phyloP scores from a whole-genome alignment of 2,113 vertebrate species.

The Thunnus maccoyii region DNA sequence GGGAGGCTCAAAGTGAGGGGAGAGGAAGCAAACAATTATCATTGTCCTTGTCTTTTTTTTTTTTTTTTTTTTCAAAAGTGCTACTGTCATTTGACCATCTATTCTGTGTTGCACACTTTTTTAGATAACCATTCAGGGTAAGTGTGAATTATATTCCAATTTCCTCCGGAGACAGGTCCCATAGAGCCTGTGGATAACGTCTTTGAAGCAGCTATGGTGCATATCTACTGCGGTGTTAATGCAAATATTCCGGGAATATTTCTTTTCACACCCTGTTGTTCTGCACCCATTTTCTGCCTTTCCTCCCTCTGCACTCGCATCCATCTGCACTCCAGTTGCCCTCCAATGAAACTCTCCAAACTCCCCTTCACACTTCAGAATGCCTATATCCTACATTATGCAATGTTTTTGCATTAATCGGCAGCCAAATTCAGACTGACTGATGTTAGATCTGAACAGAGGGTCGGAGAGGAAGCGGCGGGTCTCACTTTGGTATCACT shows the following conservation, averaged over 20 bases:
- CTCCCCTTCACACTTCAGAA: constrained; percentile 34
- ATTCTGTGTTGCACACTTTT: not conserved
- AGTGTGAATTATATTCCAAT: constrained; percentile 48
- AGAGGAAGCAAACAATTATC: constrained; percentile 26
- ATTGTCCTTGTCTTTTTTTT: not conserved
- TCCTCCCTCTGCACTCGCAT: constrained; percentile 16
- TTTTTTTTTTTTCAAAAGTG: constrained; percentile 13
- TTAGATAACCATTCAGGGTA: constrained; percentile 19
- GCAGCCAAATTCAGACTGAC: constrained; percentile 36
- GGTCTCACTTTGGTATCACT: constrained; percentile 15
- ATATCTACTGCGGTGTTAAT: constrained; percentile 24
- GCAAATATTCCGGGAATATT: constrained; percentile 25
- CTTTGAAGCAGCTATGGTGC: constrained; percentile 31
- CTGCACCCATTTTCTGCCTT: constrained; percentile 20
- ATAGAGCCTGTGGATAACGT: constrained; percentile 18
- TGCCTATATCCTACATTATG: constrained; percentile 30
- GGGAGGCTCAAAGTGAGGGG: constrained; percentile 3
- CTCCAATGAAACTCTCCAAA: constrained; percentile 22
- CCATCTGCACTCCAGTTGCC: constrained; percentile 27
- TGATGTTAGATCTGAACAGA: constrained; percentile 46
- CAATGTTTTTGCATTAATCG: constrained; percentile 39
- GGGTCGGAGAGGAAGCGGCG: not conserved
- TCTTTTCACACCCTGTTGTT: constrained; percentile 31
- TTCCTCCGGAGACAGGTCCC: constrained; percentile 29
- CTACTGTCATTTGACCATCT: constrained; percentile 19